Percentiles rank a stretch among this genome's conserved stretches.
Evolutionary conservation across 2,888 invertebrate genomes (phyloP).

Genomic region (Zaprionus obscuricornis): DNA sequence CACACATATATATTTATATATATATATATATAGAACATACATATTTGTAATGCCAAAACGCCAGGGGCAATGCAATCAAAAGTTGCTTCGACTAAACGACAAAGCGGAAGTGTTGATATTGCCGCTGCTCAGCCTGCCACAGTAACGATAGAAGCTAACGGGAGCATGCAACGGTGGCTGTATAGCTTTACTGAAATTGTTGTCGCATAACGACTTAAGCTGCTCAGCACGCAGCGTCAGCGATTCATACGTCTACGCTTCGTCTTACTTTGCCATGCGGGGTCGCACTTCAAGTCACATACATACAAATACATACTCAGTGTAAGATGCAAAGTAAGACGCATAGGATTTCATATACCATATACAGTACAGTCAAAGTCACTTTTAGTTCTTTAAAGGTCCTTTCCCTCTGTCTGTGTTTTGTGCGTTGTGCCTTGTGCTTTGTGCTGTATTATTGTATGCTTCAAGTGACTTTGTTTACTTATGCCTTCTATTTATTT

Average conservation of each 20-base stretch:
- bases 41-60: slow-evolving; percentile 44
- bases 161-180: slow-evolving; percentile 9
- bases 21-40: no score
- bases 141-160: no score
- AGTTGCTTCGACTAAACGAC: slow-evolving; percentile 44
- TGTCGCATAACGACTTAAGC: slow-evolving; percentile 74
- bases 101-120: slow-evolving; percentile 72
- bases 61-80: slow-evolving; percentile 67
- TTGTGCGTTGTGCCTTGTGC: not conserved
- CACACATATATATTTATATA: slow-evolving; percentile 1
- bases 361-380: slow-evolving; percentile 23
- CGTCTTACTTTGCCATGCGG: slow-evolving; percentile 41
- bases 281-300: slow-evolving; percentile 36
- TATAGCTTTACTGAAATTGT: slow-evolving; percentile 41
- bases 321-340: no score
- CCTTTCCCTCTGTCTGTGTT: slow-evolving; percentile 18
- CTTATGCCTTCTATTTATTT: slow-evolving; percentile 70
- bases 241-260: slow-evolving; percentile 44
- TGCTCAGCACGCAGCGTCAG: slow-evolving; percentile 72
- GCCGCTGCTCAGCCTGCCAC: slow-evolving; percentile 39
- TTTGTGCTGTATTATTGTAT: slow-evolving; percentile 15
- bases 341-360: slow-evolving; percentile 17
- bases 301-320: slow-evolving; percentile 44
- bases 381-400: slow-evolving; percentile 49
- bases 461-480: slow-evolving; percentile 56